A percentile compares a stretch with the other conserved stretches of the same genome.
Conservation (phyloP, 2,888 invertebrate genomes). For the Drosophila cognata region DNA sequence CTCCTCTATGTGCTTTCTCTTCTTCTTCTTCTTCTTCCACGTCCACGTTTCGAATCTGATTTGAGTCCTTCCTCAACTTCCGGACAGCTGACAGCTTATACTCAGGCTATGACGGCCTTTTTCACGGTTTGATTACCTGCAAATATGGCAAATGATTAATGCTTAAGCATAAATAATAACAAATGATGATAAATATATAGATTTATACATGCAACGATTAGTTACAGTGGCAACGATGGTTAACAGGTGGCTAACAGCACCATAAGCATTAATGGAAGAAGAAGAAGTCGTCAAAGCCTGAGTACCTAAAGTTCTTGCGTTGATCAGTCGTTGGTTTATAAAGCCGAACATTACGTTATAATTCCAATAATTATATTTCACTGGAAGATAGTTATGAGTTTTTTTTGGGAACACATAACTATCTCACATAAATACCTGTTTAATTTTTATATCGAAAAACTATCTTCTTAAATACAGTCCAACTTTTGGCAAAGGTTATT, state of each 20-base stretch:
- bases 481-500: neutral
- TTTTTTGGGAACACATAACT: no score
- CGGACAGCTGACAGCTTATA: conserved; percentile 50
- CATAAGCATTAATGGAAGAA: no score
- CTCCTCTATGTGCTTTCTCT: neutral
- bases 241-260: no score
- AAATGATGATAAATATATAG: neutral
- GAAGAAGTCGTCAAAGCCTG: no score
- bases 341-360: no score
- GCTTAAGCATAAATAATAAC: neutral
- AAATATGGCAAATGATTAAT: neutral
- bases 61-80: conserved; percentile 45
- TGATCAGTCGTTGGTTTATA: no score
- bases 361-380: no score
- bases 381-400: no score
- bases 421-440: neutral
- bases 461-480: neutral
- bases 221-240: no score
- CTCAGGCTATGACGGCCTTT: conserved; percentile 67
- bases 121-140: conserved; percentile 62
- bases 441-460: neutral
- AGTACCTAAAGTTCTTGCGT: no score
- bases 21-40: neutral
- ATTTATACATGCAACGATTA: neutral
- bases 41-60: conserved; percentile 43